Conservation (phyloP, 1,140 invertebrate species). For the Palaemon carinicauda region DNA sequence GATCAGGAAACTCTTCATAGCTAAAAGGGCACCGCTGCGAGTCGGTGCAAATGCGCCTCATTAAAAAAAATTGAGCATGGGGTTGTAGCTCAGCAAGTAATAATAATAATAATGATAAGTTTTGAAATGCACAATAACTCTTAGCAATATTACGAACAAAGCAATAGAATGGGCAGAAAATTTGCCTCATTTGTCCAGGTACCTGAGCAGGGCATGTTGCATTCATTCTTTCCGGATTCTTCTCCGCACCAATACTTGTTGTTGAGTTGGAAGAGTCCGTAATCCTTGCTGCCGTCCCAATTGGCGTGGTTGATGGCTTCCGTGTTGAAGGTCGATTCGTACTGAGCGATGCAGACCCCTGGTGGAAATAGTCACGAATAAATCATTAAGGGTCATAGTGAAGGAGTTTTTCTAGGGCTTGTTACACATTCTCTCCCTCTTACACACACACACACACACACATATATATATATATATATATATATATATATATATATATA, state of each 20-base stretch:
- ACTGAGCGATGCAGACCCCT: slow-evolving; percentile 58
- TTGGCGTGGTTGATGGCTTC: slow-evolving; percentile 44
- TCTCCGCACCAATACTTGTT: slow-evolving; percentile 54
- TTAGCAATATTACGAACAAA: background rate
- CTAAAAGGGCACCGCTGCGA: too few relatives aligned
- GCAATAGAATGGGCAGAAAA: background rate
- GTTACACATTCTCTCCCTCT: too few relatives aligned
- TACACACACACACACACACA: too few relatives aligned
- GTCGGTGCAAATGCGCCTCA: too few relatives aligned
- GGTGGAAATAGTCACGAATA: background rate
- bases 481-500: background rate
- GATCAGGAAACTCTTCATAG: too few relatives aligned
- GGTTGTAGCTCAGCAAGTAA: too few relatives aligned
- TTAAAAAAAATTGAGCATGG: too few relatives aligned
- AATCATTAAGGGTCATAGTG: too few relatives aligned
- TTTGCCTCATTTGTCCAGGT: background rate
- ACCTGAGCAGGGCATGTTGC: slow-evolving; percentile 44
- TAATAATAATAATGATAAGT: too few relatives aligned
- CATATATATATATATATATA: background rate
- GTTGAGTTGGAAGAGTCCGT: slow-evolving; percentile 58
- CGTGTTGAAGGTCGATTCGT: slow-evolving; percentile 57
- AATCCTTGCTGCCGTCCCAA: slow-evolving; percentile 52
- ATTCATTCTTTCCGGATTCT: slow-evolving; percentile 47
- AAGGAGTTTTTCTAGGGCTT: background rate
- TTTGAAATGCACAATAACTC: too few relatives aligned